Evolutionary conservation across 2,888 invertebrate species (phyloP), one percentile per base, ranked within the genome.

Genomic region (Coecobrya sp.): DNA sequence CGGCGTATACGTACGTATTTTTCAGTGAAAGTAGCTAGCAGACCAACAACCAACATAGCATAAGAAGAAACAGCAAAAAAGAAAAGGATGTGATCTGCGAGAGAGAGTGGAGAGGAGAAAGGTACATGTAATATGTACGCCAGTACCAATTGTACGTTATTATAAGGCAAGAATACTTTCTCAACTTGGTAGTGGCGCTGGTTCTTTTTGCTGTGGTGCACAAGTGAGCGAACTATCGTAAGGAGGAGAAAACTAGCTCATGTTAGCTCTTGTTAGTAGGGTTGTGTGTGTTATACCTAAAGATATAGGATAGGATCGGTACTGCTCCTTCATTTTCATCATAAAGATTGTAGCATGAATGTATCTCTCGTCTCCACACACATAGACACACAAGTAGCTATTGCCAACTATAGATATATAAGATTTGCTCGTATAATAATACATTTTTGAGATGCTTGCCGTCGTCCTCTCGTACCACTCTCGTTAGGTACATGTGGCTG

Each of bases 361-460:
- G 22, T 76, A 76, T 76, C 81, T 81, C 1, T 36, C 13, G 16
- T 30, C 0, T 55, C 8, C 25, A 16, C 30, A 30, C 27, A 68
- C 13, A 16, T 25, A 30, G 8, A 68, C 13, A 68, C 16, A 42
- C 42, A 45, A 76, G 45, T 76, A 76, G 76, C 36, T 68, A n/a
- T 30, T 30, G 68, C 16, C 16, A 52, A 81, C 81, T 79, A 79
- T 42, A n/a, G n/a, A n/a, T n/a, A 73, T 73, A 88, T 73, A 88
- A 42, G 81, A 88, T 59, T 45, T 49, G 45, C 76, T 76, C 27
- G 19, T 49, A 76, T 49, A 45, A 68, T 68, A 68, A 30, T 30
- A 68, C 36, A 30, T n/a, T 76, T 30, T 68, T 68, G 30, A 68
- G 68, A 30, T 68, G 30, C 68, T 62, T 62, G 5, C 62, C 25